Percentiles rank a stretch among this genome's conserved stretches.
These are phyloP conservation scores for Platerodrilus igneus DNA, from an alignment of 2,888 invertebrate genomes.

Conservation along the genomic window DNA sequence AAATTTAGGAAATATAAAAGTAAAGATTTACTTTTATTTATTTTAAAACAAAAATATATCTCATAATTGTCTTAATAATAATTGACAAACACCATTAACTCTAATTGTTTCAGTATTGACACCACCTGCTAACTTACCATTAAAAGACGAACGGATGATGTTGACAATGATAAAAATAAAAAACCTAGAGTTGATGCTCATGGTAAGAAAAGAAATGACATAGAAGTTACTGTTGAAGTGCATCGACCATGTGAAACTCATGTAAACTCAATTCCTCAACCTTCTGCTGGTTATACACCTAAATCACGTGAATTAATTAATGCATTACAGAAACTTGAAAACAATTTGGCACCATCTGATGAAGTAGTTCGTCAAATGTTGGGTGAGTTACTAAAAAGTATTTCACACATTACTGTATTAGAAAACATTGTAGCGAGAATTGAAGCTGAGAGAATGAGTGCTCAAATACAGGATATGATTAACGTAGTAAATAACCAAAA, in stretches of 20 bases:
- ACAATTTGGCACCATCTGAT: slow-evolving; percentile 92
- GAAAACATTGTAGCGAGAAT: slow-evolving; percentile 77
- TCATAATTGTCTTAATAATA: too few species aligned
- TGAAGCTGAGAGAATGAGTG: slow-evolving; percentile 70
- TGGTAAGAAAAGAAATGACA: slow-evolving; percentile 53
- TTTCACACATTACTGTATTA: slow-evolving; percentile 84
- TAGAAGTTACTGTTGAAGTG: slow-evolving; percentile 49
- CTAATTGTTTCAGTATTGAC: slow-evolving; percentile 33
- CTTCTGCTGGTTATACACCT: slow-evolving; percentile 80
- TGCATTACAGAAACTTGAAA: slow-evolving; percentile 79
- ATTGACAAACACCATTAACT: too few species aligned
- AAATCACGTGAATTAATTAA: slow-evolving; percentile 91
- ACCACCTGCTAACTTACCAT: slow-evolving; percentile 51
- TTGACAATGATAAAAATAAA: slow-evolving; percentile 31
- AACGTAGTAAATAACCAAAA: slow-evolving; percentile 86
- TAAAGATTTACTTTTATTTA: too few species aligned
- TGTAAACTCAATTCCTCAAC: slow-evolving; percentile 71
- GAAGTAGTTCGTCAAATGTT: slow-evolving; percentile 88
- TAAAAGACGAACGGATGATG: slow-evolving; percentile 47
- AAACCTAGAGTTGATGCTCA: slow-evolving; percentile 38
- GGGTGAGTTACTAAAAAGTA: slow-evolving; percentile 89
- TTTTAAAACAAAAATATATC: neutral
- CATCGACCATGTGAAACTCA: slow-evolving; percentile 74
- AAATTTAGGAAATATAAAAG: too few species aligned
- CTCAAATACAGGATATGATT: slow-evolving; percentile 84